Base-by-base conservation (phyloP, 2,797 vertebrate genomes). In the Xerus rutilus region DNA sequence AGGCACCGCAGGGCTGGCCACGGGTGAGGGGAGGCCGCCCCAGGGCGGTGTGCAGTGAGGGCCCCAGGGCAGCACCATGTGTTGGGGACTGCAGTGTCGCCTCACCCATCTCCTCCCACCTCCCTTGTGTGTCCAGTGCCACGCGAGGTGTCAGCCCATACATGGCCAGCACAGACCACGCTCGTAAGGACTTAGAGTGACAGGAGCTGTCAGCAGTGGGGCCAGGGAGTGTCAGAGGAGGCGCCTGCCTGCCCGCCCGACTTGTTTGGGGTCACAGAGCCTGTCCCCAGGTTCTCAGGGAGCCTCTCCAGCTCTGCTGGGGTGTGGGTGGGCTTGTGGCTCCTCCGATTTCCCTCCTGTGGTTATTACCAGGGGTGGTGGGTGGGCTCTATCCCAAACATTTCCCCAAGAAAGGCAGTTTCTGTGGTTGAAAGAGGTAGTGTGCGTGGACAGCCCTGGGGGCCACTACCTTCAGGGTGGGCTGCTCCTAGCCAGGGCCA, bases 1-100 rank as follows among this genome's bases (percentile, higher is more conserved):
- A 99, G 99, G 86, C 99, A 99, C 97, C 99, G 99, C 97, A 99
- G 99, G 97, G 99, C 99, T 4, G 99, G 99, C 35, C 99, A 99
- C 13, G 99, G 99, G 93, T 95, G 43, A 91, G 89, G 45, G 20
- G 35, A 65, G 35, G 70, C 49, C 69, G 23, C 59, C 83, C n/a
- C 64, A 47, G 43, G 35, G 23, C 23, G 39, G 49, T 12, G 20
- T 54, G 18, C 32, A 78, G 30, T 9, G 6, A n/a, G 30, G 45
- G 45, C 74, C 47, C 67, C 47, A n/a, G 28, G 52, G 54, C 30
- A 90, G 81, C 45, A 13, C 21, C 17, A 73, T 4, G 5, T 7
- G 14, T 43, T 10, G 10, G 47, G 43, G 7, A 25, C 89, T 39
- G 84, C 52, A 18, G 11, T 70, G 32, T n/a, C 20, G 23, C 25